Base-by-base conservation (phyloP, 2,113 vertebrate genomes). In the Ptyas mucosa region DNA sequence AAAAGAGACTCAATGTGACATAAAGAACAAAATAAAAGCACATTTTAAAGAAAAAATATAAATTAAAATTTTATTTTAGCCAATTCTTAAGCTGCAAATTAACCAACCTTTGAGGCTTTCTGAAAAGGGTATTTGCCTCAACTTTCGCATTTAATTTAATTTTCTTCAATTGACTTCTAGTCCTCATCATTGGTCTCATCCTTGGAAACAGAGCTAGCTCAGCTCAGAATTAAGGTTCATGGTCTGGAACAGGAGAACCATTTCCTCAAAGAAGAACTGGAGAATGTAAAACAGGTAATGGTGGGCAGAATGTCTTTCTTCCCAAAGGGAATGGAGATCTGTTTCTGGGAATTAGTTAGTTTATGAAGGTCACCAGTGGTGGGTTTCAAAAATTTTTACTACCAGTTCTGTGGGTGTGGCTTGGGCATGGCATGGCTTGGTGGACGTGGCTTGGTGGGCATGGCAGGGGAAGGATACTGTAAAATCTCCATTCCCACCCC, bases 201-300 rank as follows among this genome's bases (percentile, higher is more conserved):
- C 92, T 94, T 99, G 97, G 98, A 99, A 96, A 94, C 95, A 64
- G 98, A 99, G 95, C 96, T 99, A 92, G 98, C 97, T 39, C 96
- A 98, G 96, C 94, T 98, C 94, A 98, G 98, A 96, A 95, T 97
- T 64, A 98, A 98, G 57, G 95, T 96, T 49, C 97, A 94, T 39
- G 75, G 97, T 0, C 91, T 99, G 96, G 97, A 99, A 95, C 97
- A 98, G 93, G 98, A 98, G 94, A 99, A 98, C 91, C 85, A 94
- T 46, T 95, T 98, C 94, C 98, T 99, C 87, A 97, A 97, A 88
- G 97, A 97, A 91, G 98, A 99, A 95, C 97, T 98, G 23, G 97
- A 97, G 91, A 97, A 96, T 94, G 90, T 96, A 29, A 97, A 98
- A 49, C 96, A 98, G 95, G 98, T 98, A 88, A 20, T 93, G 88